Evolutionary conservation across 1,140 invertebrate genomes (phyloP).

Genomic region (Ostrea denselamellosa): DNA sequence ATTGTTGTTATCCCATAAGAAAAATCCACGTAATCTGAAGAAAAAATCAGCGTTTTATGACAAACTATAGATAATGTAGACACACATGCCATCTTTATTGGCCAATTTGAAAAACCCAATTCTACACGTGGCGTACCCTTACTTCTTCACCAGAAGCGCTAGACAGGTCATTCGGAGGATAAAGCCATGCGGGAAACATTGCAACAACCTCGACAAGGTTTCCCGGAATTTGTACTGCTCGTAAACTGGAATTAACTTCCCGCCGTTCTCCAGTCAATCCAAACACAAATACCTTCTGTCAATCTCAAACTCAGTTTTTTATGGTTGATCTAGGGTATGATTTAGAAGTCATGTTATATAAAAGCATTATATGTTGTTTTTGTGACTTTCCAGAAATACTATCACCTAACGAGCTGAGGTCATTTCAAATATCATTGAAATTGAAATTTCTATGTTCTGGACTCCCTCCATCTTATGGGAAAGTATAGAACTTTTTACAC

Average conservation of each 20-base stretch:
- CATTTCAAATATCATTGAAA: too few species aligned
- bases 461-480: too few species aligned
- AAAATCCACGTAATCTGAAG: slow-evolving; percentile 13
- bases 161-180: slow-evolving; percentile 18
- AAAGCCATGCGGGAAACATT: slow-evolving; percentile 17
- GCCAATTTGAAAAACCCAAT: slow-evolving; percentile 29
- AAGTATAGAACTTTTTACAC: too few species aligned
- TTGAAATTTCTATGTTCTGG: too few species aligned
- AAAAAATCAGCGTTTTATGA: slow-evolving; percentile 32
- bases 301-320: background rate
- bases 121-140: slow-evolving; percentile 13
- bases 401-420: too few species aligned
- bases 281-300: background rate
- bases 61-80: slow-evolving; percentile 25
- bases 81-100: slow-evolving; percentile 35
- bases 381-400: background rate
- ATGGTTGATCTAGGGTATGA: background rate
- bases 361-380: background rate
- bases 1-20: background rate
- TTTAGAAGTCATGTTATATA: background rate
- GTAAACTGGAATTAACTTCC: background rate
- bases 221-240: slow-evolving; percentile 18
- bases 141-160: slow-evolving; percentile 13
- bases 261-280: background rate
- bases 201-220: slow-evolving; percentile 26